These are phyloP conservation scores for Danaus plexippus DNA, from an alignment of 1,140 invertebrate genomes.

Conservation along the genomic window DNA sequence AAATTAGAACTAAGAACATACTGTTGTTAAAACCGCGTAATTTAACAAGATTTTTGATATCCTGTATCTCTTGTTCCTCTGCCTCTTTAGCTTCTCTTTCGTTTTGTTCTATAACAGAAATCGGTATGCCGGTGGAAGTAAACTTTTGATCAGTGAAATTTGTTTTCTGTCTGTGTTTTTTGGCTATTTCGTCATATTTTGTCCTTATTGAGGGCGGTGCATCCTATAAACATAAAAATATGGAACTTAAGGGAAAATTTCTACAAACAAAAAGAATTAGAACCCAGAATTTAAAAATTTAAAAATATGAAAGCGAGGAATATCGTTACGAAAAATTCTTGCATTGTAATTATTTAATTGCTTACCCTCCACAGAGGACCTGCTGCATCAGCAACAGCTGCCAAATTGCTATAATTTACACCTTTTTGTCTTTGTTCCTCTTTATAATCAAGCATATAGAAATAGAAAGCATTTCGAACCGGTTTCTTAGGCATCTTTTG, in stretches of 20 bases:
- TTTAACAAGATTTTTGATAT: conserved; percentile 45
- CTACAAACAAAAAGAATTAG: background rate
- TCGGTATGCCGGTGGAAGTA: conserved; percentile 38
- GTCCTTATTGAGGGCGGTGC: conserved; percentile 26
- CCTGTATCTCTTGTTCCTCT: conserved; percentile 32
- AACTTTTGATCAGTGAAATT: conserved; percentile 34
- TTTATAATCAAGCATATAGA: conserved; percentile 63
- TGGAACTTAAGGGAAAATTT: background rate
- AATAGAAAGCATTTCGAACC: conserved; percentile 60
- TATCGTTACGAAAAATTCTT: too few relatives aligned
- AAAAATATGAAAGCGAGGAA: too few relatives aligned
- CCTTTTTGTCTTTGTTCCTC: conserved; percentile 51
- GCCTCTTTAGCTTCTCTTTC: conserved; percentile 30
- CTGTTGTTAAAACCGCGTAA: conserved; percentile 22
- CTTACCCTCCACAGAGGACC: conserved; percentile 50
- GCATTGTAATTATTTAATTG: background rate
- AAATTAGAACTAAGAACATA: conserved; percentile 10
- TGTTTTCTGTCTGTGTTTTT: conserved; percentile 35
- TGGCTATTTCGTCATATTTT: conserved; percentile 44
- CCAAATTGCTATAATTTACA: conserved; percentile 37
- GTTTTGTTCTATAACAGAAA: conserved; percentile 32
- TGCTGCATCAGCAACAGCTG: conserved; percentile 45
- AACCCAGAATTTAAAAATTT: background rate
- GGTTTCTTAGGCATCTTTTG: conserved; percentile 63
- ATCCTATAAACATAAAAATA: conserved; percentile 23